Evolutionary conservation across 2,797 vertebrate species (phyloP), one percentile per base, ranked within the genome.

Genomic region (Parotocinclus haroldoi): DNA sequence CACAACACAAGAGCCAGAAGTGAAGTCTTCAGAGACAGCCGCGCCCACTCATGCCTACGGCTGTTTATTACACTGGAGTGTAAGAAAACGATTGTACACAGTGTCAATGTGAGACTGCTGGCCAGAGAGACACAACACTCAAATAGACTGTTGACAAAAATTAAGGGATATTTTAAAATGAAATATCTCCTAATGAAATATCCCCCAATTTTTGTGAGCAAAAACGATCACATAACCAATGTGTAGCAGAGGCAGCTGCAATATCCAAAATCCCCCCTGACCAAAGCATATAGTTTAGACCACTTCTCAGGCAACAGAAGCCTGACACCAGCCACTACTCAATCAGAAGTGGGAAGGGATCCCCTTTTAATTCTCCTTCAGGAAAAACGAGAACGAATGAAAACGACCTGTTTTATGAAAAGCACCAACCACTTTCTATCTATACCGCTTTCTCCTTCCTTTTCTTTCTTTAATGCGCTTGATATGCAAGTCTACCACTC

Each of bases 181-280:
- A n/a, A n/a, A n/a, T n/a, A n/a, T n/a, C n/a, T n/a, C n/a, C n/a
- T n/a, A n/a, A n/a, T n/a, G n/a, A n/a, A n/a, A n/a, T n/a, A n/a
- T n/a, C n/a, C n/a, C n/a, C n/a, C n/a, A n/a, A n/a, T n/a, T n/a
- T n/a, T n/a, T n/a, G n/a, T n/a, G n/a, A n/a, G n/a, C n/a, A n/a
- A n/a, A 91, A 86, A 86, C 88, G 85, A 90, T 89, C 89, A 91
- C 89, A 91, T 87, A 90, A 89, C 83, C 89, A 91, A 92, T 91
- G 91, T 91, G 89, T 89, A 86, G 82, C 83, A 81, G 84, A 88
- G 85, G 82, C 84, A 81, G 84, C 83, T 84, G 84, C 86, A 89
- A 90, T 91, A 89, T 88, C 84, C 82, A 83, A 87, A 90, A 91
- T 90, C 89, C 90, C 88, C 87, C 85, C 86, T 88, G 89, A 92